Conservation (phyloP, 2,797 vertebrate species). For the Poecile montanus region DNA sequence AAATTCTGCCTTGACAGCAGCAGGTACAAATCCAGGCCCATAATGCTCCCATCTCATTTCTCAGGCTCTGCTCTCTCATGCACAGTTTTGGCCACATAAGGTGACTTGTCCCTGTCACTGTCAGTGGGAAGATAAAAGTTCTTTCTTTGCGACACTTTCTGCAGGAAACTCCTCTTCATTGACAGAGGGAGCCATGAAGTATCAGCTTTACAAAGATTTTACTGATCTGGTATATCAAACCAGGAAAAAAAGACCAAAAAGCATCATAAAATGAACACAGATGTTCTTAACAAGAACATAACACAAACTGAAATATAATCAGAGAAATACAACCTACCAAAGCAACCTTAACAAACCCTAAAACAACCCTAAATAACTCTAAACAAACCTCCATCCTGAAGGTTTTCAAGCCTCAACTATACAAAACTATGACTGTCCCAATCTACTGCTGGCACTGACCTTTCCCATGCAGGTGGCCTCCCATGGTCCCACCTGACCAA, state of each 20-base stretch:
- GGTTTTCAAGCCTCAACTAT: background rate
- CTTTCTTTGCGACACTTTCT: background rate
- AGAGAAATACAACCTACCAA: background rate
- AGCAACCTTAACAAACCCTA: background rate
- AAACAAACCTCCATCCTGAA: background rate
- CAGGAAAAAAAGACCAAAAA: background rate
- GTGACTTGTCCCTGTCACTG: background rate
- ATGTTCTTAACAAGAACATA: background rate
- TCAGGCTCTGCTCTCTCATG: background rate
- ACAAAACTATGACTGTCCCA: background rate
- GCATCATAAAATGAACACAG: background rate
- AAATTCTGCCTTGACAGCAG: background rate
- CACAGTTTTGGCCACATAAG: background rate
- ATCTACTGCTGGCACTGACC: background rate
- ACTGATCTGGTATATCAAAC: background rate
- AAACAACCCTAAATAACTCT: background rate
- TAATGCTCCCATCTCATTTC: background rate
- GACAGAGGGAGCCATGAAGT: background rate
- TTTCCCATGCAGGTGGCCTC: background rate
- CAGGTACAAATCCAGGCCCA: background rate
- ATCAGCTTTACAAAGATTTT: background rate
- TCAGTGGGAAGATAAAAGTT: background rate
- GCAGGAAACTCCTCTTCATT: background rate
- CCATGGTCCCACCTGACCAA: background rate
- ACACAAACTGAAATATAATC: background rate